Base-by-base conservation (phyloP, 2,888 invertebrate species). In the Pachydiplax longipennis region DNA sequence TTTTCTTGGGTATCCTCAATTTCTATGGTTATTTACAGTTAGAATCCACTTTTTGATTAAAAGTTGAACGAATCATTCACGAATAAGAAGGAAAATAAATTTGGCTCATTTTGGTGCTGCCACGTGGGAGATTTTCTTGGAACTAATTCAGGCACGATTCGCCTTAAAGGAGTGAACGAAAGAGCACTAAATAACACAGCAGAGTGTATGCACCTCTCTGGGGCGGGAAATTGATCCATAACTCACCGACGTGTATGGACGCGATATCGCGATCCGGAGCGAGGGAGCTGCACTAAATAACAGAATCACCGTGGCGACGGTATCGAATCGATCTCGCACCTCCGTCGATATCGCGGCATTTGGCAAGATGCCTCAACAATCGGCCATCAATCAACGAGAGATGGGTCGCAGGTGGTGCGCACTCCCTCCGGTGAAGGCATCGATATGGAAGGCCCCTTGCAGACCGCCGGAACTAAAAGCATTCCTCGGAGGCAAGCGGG, bases 401-500 rank as follows among this genome's bases (percentile, higher is more conserved):
- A 31, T 83, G 53, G 53, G 18, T 58, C 35, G 87, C 58, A 53
- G 53, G 82, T 83, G 82, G 53, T 37, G 37, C 37, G 5, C 37
- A 37, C 82, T 15, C 18, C 53, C 53, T 3, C 18, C 18, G 53
- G 10, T 0, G 44, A 10, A 53, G 83, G 22, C 53, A 25, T 53
- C 48, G 83, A 83, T 83, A 83, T 83, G 83, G 87, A 87, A 87
- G 65, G 53, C 58, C 53, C 31, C 82, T 35, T 15, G 48, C 31
- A 31, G 48, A 81, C 83, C 83, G 35, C 61, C 37, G 87, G 87
- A 65, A 87, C 87, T 87, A 61, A 87, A 87, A 37, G 87, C 87
- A 87, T 87, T 87, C 87, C 87, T 40, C 61, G 87, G 87, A 87
- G 87, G 61, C 87, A 87, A 37, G 37, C 61, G 61, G 87, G 37